Percentiles rank a stretch among this genome's conserved stretches.
Evolutionary conservation across 2,113 vertebrate genomes (phyloP).

Genomic region (Potamarius usumacintae): DNA sequence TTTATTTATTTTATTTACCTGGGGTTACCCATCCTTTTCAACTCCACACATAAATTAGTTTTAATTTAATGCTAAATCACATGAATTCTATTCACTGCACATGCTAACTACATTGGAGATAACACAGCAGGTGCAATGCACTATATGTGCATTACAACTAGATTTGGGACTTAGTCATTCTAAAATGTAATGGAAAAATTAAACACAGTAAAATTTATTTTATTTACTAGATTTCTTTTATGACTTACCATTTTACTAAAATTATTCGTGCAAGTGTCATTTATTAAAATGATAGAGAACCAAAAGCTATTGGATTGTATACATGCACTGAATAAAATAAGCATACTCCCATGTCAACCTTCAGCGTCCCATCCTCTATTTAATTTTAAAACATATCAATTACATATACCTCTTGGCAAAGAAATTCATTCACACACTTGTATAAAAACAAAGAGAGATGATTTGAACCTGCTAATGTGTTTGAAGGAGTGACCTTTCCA

Average conservation of each 20-base stretch:
- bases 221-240: background rate
- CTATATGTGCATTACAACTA: background rate
- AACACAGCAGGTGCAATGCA: background rate
- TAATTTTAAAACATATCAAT: background rate
- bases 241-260: background rate
- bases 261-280: background rate
- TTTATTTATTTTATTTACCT: background rate
- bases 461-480: background rate
- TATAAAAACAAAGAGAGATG: background rate
- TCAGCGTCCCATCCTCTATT: background rate
- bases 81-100: background rate
- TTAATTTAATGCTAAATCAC: background rate
- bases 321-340: background rate
- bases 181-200: background rate
- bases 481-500: slow-evolving; percentile 1
- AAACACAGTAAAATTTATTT: background rate
- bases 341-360: background rate
- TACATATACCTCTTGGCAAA: slow-evolving; percentile 1
- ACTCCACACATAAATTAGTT: background rate
- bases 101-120: background rate
- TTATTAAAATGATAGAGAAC: background rate
- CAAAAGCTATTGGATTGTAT: background rate
- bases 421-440: background rate
- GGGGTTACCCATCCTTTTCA: background rate
- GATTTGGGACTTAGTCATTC: background rate